phyloP scores from a whole-genome alignment of 35 echinoderm and acorn worm species.

The Anneissia japonica region DNA sequence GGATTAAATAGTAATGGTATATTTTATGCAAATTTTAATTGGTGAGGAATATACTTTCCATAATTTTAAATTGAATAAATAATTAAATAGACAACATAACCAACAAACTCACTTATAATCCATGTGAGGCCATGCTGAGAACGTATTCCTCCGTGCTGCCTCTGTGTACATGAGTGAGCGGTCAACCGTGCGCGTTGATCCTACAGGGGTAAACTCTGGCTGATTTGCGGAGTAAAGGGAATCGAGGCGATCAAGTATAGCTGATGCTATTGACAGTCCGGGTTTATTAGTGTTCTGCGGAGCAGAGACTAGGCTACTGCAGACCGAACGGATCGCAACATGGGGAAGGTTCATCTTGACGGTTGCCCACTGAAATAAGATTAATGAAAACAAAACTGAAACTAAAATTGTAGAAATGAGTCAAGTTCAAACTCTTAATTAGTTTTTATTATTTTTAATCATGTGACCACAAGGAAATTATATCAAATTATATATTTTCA shows the following conservation, averaged over 20 bases:
- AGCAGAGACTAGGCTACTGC: constrained; percentile 52
- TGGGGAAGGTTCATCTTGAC: constrained; percentile 74
- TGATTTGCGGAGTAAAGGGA: constrained; percentile 56
- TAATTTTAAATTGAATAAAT: too few species aligned
- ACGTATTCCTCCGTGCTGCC: constrained; percentile 77
- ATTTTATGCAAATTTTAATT: neutral
- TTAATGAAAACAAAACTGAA: neutral
- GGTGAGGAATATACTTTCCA: too few species aligned
- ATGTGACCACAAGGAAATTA: neutral
- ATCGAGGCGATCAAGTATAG: constrained; percentile 77
- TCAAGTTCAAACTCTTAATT: neutral
- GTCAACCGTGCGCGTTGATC: constrained; percentile 43
- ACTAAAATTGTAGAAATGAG: neutral
- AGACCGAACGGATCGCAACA: constrained; percentile 59
- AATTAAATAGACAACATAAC: too few species aligned
- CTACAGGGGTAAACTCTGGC: constrained; percentile 41
- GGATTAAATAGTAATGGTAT: neutral
- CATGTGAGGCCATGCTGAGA: constrained; percentile 92
- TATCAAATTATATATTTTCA: too few species aligned
- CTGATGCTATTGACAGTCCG: constrained; percentile 72
- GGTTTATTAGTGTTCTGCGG: constrained; percentile 52
- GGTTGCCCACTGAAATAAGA: constrained; percentile 77
- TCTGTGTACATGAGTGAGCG: constrained; percentile 93
- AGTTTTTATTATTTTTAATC: neutral
- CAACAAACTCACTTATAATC: constrained; percentile 83